Evolutionary conservation across 2,113 vertebrate genomes (phyloP).

Genomic region (Ochotona curzoniae): DNA sequence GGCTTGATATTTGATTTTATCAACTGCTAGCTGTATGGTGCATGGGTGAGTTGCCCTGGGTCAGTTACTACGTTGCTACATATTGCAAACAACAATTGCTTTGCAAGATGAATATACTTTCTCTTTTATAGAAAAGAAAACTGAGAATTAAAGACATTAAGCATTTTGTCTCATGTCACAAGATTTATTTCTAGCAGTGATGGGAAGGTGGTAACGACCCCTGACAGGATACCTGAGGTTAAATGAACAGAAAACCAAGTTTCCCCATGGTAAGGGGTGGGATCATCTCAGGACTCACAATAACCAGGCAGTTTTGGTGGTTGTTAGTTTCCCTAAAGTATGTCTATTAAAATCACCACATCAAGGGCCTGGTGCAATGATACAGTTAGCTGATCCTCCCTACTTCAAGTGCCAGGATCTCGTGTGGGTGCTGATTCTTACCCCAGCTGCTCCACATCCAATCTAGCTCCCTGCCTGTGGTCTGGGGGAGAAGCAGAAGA

Average conservation of each 20-base stretch:
- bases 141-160: slow-evolving; percentile 49
- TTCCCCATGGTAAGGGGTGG: background rate
- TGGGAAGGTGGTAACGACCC: slow-evolving; percentile 1
- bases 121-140: slow-evolving; percentile 68
- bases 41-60: background rate
- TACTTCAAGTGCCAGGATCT: too few species aligned
- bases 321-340: slow-evolving; percentile 22
- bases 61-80: background rate
- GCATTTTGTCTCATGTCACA: slow-evolving; percentile 8
- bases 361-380: too few species aligned
- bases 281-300: background rate
- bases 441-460: too few species aligned
- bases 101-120: slow-evolving; percentile 48
- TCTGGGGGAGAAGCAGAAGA: too few species aligned
- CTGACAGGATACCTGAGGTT: background rate
- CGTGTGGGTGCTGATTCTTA: too few species aligned
- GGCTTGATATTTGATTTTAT: slow-evolving; percentile 24
- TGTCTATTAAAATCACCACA: background rate
- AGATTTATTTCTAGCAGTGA: background rate
- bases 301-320: slow-evolving; percentile 3
- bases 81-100: background rate
- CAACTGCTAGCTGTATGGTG: background rate
- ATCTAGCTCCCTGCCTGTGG: too few species aligned
- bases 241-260: slow-evolving; percentile 27
- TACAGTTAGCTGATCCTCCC: too few species aligned